phyloP scores from a whole-genome alignment of 2,113 vertebrate genomes.

The Oncorhynchus clarkii region DNA sequence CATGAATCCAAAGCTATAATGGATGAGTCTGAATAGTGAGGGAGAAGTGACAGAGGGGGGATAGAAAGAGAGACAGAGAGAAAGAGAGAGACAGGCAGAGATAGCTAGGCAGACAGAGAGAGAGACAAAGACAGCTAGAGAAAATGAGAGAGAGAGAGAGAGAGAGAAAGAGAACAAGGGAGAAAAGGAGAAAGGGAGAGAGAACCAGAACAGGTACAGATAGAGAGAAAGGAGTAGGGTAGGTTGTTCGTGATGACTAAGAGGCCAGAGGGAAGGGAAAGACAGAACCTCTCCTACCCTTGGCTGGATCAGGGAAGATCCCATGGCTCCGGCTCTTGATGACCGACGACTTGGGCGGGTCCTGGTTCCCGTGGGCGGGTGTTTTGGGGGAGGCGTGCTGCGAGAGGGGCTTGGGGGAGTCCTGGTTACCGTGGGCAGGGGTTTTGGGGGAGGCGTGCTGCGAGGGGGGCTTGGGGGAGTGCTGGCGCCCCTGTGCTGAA shows the following conservation, averaged over 20 bases:
- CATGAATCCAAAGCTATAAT: constrained; percentile 65
- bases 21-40: constrained; percentile 41
- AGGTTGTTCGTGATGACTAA: constrained; percentile 18
- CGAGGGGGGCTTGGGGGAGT: constrained; percentile 86
- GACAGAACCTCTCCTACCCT: constrained; percentile 80
- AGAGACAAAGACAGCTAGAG: constrained; percentile 11
- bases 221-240: constrained; percentile 5
- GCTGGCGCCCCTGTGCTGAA: constrained; percentile 82
- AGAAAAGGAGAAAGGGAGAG: constrained; percentile 15
- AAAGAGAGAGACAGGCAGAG: neutral
- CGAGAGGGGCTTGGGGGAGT: constrained; percentile 85
- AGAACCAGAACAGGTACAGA: constrained; percentile 2
- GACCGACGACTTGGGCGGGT: constrained; percentile 91
- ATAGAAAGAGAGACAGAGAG: constrained; percentile 9
- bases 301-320: constrained; percentile 95
- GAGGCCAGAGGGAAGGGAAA: neutral
- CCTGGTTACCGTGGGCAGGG: constrained; percentile 78
- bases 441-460: constrained; percentile 82
- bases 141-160: neutral
- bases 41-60: neutral
- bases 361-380: constrained; percentile 82
- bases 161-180: constrained; percentile 6
- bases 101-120: too few relatives aligned
- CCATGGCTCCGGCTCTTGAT: constrained; percentile 98
- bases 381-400: constrained; percentile 82